Base-by-base conservation (phyloP, 1,140 invertebrate species). In the Euschistus heros region DNA sequence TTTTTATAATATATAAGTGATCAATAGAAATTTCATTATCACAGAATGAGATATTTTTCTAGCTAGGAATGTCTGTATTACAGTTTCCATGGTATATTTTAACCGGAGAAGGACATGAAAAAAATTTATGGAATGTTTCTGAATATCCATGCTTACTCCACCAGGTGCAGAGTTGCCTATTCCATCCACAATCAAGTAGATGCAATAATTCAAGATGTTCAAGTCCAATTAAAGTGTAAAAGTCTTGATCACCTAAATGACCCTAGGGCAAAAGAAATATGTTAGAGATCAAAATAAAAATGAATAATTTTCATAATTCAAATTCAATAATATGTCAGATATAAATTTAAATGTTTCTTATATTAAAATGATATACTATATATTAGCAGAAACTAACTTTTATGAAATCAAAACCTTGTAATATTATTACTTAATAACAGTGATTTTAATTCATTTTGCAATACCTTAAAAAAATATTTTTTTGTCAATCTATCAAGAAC, bases 191-290 rank as follows among this genome's bases (percentile, higher is more conserved):
- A 55, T 89, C 86, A 22, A 93, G 73, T 20, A 81, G 80, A 72
- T 89, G 84, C 71, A 93, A 87, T 22, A 91, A 74, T 68, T 88
- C 78, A 5, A 86, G 85, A 71, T 86, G 77, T 70, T 92, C 89
- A 72, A 86, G 78, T 27, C 80, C 80, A 7, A 92, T 69, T 26
- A 94, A 72, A 0, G 89, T 89, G 72, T 89, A 94, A 74, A 90
- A 91, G 76, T 93, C 91, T 76, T 93, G 91, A 75, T 92, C 90
- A 4, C 91, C 91, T 20, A 94, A 77, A 75, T 93, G 88, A 10
- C 90, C 90, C 76, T 84, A 73, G 61, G 82, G 81, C 64, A 69
- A 24, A 46, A 67, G 54, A 50, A 18, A 18, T 50, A 20, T 47
- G 46, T 17, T 47, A 6, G 15, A 47, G 18, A n/a, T 17, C 18